Evolutionary conservation across 2,113 vertebrate species (phyloP), one percentile per base, ranked within the genome.

Genomic region (Cyanoramphus novaezelandiae): DNA sequence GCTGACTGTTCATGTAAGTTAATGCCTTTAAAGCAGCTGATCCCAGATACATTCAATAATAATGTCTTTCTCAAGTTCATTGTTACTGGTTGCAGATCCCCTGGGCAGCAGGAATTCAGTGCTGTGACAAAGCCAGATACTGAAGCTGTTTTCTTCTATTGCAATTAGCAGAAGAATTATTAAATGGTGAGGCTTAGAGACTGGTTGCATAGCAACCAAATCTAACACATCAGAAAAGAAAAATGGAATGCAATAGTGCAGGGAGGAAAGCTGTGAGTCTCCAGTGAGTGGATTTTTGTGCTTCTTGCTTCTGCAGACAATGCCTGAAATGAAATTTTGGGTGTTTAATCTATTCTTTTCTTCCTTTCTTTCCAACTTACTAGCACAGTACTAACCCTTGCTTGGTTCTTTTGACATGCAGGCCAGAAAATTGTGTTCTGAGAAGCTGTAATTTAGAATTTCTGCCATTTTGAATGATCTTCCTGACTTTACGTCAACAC

Each of bases 141-240:
- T 37, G 69, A 81, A 59, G 91, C 86, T 85, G 92, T 93, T 95
- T 92, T 80, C 75, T 65, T 76, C 77, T 95, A 25, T 94, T 95
- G 20, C 97, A 94, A 93, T 87, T 95, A 93, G 92, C 84, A 55
- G 82, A 82, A 94, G 69, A 78, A 75, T 94, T 95, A 97, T 93
- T 96, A 93, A 95, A 68, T 86, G 78, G 82, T 68, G 93, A 86
- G 92, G 94, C 72, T 97, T 64, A 88, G 86, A 85, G 82, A 90
- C 88, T 92, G 31, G 96, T 98, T 74, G 92, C 97, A 69, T 98
- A 97, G 98, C 97, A 98, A 98, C 95, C 67, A 33, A 47, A 93
- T 96, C 93, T 95, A 97, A 97, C 87, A 91, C 65, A 95, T 60
- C 75, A 96, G 92, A 80, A 93, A 95, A 81, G 95, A 97, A 92